Percentiles rank a stretch among this genome's conserved stretches.
Evolutionary conservation across 2,888 invertebrate species (phyloP).

Genomic region (Nomada fabriciana): DNA sequence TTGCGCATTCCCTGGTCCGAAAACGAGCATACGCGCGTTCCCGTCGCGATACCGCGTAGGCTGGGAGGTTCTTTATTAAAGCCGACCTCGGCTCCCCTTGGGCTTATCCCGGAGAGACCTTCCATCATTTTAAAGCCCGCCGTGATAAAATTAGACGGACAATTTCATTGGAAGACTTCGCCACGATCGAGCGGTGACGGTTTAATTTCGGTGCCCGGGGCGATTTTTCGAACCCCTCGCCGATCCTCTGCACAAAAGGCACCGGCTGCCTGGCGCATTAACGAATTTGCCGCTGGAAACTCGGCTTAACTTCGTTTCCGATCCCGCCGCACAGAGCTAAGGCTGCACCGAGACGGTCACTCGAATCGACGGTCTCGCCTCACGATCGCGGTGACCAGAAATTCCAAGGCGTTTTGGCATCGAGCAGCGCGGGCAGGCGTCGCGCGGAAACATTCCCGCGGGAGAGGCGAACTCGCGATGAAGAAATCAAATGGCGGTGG

Average conservation of each 20-base stretch:
- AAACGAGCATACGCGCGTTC: constrained; percentile 39
- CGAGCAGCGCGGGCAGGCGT: neutral
- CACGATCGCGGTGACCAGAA: neutral
- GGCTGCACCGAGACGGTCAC: no score
- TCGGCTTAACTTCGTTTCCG: constrained; percentile 60
- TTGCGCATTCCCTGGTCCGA: constrained; percentile 54
- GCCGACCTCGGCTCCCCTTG: constrained; percentile 50
- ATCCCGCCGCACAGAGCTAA: neutral
- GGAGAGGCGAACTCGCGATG: constrained; percentile 27
- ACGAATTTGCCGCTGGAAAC: constrained; percentile 60
- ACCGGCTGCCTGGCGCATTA: constrained; percentile 51
- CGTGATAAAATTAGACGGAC: constrained; percentile 81
- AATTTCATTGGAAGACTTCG: constrained; percentile 79
- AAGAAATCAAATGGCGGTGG: constrained; percentile 48
- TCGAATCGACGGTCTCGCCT: neutral
- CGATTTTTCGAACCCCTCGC: constrained; percentile 57
- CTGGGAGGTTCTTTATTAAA: constrained; percentile 68
- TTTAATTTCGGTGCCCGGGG: constrained; percentile 76
- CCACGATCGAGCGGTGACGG: constrained; percentile 71
- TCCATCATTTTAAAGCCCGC: constrained; percentile 82
- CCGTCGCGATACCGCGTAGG: constrained; percentile 20
- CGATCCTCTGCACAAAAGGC: constrained; percentile 46
- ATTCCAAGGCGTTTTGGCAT: constrained; percentile 41
- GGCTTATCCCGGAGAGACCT: constrained; percentile 79
- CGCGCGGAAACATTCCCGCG: constrained; percentile 18